These are phyloP conservation scores for Aricia agestis DNA, from an alignment of 1,140 invertebrate species.

Conservation along the genomic window DNA sequence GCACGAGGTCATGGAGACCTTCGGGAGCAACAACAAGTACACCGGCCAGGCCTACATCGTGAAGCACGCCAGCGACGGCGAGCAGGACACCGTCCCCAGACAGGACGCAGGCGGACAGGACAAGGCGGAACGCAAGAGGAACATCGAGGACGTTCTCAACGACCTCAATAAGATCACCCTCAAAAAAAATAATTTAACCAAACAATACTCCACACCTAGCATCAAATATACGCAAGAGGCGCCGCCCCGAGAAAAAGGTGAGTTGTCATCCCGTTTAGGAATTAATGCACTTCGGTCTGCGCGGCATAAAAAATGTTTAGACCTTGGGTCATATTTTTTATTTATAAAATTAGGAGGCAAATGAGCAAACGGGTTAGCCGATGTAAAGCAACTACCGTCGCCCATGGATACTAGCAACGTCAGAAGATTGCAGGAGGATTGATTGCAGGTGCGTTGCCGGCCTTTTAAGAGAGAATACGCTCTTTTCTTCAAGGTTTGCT, in stretches of 20 bases:
- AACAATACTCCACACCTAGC: conserved; percentile 69
- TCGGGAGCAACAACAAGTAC: conserved; percentile 53
- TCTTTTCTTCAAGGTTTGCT: too few relatives aligned
- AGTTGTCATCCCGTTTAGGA: not conserved
- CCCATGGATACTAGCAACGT: too few relatives aligned
- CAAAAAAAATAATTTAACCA: conserved; percentile 57
- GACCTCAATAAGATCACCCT: conserved; percentile 69
- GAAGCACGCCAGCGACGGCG: conserved; percentile 54
- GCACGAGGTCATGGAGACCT: conserved; percentile 71
- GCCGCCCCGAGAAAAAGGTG: conserved; percentile 47
- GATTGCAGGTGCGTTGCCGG: too few relatives aligned
- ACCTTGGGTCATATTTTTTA: too few relatives aligned
- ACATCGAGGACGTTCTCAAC: conserved; percentile 69
- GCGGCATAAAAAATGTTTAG: too few relatives aligned
- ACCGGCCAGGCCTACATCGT: conserved; percentile 58
- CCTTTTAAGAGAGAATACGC: too few relatives aligned
- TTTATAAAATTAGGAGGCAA: too few relatives aligned
- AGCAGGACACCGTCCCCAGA: conserved; percentile 37
- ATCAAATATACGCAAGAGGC: conserved; percentile 59
- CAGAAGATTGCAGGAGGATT: too few relatives aligned
- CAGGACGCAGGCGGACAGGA: conserved; percentile 58
- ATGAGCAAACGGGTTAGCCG: too few relatives aligned
- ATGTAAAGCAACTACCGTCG: too few relatives aligned
- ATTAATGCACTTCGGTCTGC: too few relatives aligned
- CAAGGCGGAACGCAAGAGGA: conserved; percentile 55